Percentiles rank a stretch among this genome's conserved stretches.
Evolutionary conservation across 2,113 vertebrate species (phyloP).

Genomic region (Clarias batrachus): DNA sequence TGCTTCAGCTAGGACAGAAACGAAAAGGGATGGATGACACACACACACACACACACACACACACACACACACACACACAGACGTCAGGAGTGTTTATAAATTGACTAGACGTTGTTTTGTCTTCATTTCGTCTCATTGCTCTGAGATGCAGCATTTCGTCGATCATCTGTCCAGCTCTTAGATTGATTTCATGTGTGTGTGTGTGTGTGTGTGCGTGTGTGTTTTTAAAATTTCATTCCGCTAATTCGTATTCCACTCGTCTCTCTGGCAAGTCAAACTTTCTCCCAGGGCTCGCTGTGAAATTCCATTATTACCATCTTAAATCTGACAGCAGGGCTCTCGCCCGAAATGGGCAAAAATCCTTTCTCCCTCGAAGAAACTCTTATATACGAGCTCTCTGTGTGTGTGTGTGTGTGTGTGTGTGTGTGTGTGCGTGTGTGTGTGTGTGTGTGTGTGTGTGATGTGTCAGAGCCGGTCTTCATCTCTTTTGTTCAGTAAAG

Average conservation of each 20-base stretch:
- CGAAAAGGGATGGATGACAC: too few species aligned
- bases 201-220: constrained; percentile 19
- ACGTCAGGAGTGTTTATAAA: neutral
- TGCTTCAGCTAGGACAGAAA: too few species aligned
- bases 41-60: neutral
- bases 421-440: constrained; percentile 16
- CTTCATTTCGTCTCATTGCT: neutral
- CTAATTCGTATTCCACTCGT: constrained; percentile 43
- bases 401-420: constrained; percentile 34
- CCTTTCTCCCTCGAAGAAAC: constrained; percentile 21
- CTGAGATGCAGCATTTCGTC: too few species aligned
- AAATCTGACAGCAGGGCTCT: constrained; percentile 45
- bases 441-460: constrained; percentile 21
- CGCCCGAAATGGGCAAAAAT: constrained; percentile 17
- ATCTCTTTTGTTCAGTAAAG: constrained; percentile 36
- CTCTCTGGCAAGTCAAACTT: constrained; percentile 35
- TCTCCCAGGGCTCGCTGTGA: constrained; percentile 46
- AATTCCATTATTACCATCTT: constrained; percentile 52
- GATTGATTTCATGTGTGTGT: neutral
- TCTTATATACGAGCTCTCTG: constrained; percentile 27
- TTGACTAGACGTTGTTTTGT: neutral
- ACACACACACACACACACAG: constrained; percentile 11
- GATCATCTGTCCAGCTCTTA: neutral
- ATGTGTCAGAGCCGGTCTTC: constrained; percentile 27
- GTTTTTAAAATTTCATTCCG: constrained; percentile 1